Evolutionary conservation across 2,888 invertebrate species (phyloP).

Genomic region (Galerucella calmariensis): DNA sequence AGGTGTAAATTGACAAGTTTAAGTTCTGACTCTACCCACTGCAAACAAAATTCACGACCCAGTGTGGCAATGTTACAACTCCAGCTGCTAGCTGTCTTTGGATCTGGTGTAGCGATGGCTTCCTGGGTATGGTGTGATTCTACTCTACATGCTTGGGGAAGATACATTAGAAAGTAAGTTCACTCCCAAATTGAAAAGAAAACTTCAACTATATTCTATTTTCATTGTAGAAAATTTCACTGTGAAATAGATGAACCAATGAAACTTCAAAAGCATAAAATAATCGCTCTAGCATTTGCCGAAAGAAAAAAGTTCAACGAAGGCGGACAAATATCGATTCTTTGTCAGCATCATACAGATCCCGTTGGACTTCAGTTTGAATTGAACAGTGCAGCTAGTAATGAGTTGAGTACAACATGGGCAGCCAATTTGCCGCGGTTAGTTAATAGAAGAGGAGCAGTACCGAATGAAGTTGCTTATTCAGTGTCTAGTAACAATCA

Average conservation of each 20-base stretch:
- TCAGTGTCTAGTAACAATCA: slow-evolving; percentile 69
- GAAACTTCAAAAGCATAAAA: slow-evolving; percentile 84
- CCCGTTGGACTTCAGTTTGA: slow-evolving; percentile 86
- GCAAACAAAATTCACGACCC: slow-evolving; percentile 78
- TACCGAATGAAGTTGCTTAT: slow-evolving; percentile 71
- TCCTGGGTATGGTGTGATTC: slow-evolving; percentile 95
- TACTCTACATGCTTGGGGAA: slow-evolving; percentile 85
- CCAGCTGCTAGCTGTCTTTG: slow-evolving; percentile 85
- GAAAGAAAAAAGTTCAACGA: slow-evolving; percentile 86
- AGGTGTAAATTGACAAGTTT: slow-evolving; percentile 66
- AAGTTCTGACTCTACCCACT: slow-evolving; percentile 66
- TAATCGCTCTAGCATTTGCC: slow-evolving; percentile 91
- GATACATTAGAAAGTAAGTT: slow-evolving; percentile 81
- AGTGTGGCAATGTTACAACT: slow-evolving; percentile 85
- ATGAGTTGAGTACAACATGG: slow-evolving; percentile 91
- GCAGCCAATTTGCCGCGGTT: slow-evolving; percentile 90
- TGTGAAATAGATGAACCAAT: slow-evolving; percentile 76
- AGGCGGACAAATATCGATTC: slow-evolving; percentile 87
- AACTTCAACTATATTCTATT: background rate
- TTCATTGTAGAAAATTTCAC: slow-evolving; percentile 74
- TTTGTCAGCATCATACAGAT: slow-evolving; percentile 89
- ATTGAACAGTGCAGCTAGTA: slow-evolving; percentile 78
- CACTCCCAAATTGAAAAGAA: too few relatives aligned
- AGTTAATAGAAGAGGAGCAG: slow-evolving; percentile 84
- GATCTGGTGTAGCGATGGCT: slow-evolving; percentile 88